A percentile compares a stretch with the other conserved stretches of the same genome.
phyloP scores from a whole-genome alignment of 2,888 invertebrate species.

The Escarpia spicata region DNA sequence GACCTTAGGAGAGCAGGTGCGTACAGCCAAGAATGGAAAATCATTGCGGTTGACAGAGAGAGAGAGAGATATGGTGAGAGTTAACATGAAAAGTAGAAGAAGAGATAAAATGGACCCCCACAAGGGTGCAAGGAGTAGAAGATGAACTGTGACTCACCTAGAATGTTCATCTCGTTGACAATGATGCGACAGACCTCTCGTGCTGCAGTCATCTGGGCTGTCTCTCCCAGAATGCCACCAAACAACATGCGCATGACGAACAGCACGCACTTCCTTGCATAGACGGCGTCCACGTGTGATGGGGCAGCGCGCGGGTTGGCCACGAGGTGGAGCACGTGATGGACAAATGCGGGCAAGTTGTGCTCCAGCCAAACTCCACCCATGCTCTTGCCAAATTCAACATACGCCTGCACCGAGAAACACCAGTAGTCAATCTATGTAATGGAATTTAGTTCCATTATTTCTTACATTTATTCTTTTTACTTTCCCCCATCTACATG shows the following conservation, averaged over 20 bases:
- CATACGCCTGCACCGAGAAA: slow-evolving; percentile 80
- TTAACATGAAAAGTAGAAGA: too few relatives aligned
- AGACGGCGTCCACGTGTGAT: slow-evolving; percentile 96
- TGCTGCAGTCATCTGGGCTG: slow-evolving; percentile 90
- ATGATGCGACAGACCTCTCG: slow-evolving; percentile 92
- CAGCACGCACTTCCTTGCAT: slow-evolving; percentile 95
- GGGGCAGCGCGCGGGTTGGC: slow-evolving; percentile 95
- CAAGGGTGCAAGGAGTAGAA: too few relatives aligned
- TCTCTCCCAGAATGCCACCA: slow-evolving; percentile 94
- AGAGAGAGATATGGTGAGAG: too few relatives aligned
- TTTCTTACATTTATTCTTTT: too few relatives aligned
- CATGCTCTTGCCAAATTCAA: slow-evolving; percentile 91
- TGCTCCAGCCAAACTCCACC: slow-evolving; percentile 95
- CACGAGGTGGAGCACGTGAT: slow-evolving; percentile 88
- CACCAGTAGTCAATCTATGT: not conserved
- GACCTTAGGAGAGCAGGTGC: too few relatives aligned
- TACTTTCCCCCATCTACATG: too few relatives aligned
- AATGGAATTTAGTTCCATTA: too few relatives aligned
- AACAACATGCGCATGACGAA: slow-evolving; percentile 91
- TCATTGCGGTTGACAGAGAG: too few relatives aligned
- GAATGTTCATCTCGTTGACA: slow-evolving; percentile 87
- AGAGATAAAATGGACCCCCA: too few relatives aligned
- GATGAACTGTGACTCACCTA: slow-evolving; percentile 43
- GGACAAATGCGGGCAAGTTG: slow-evolving; percentile 85
- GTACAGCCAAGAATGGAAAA: too few relatives aligned